Conservation (phyloP, 2,888 invertebrate genomes). For the Zaprionus lineosus region DNA sequence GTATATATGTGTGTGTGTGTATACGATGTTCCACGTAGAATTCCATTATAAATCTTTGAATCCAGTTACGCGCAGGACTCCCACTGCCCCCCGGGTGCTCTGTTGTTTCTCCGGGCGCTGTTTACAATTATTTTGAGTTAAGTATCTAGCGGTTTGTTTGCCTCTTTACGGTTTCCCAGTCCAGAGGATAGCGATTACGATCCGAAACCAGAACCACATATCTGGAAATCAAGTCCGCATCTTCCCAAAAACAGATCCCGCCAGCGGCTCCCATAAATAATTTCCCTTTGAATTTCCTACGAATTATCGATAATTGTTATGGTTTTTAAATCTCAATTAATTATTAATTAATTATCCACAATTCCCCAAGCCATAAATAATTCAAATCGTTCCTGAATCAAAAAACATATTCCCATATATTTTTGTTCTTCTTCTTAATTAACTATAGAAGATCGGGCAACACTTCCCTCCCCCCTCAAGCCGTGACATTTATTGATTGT, state of each 20-base stretch:
- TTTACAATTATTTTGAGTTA: slow-evolving; percentile 69
- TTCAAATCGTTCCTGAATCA: too few species aligned
- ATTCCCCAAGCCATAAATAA: neutral
- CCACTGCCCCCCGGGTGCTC: slow-evolving; percentile 26
- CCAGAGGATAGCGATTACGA: neutral
- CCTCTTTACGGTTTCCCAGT: too few species aligned
- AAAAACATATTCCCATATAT: too few species aligned
- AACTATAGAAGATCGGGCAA: too few species aligned
- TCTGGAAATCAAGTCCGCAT: too few species aligned
- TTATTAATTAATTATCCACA: slow-evolving; percentile 19
- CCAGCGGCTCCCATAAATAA: slow-evolving; percentile 37
- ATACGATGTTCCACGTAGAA: slow-evolving; percentile 8
- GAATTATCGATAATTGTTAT: slow-evolving; percentile 28
- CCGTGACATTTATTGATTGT: too few species aligned
- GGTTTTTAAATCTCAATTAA: slow-evolving; percentile 28
- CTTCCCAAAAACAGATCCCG: slow-evolving; percentile 5
- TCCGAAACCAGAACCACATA: neutral
- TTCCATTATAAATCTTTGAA: slow-evolving; percentile 60
- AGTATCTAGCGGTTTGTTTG: slow-evolving; percentile 48
- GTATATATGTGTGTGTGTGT: slow-evolving; percentile 7
- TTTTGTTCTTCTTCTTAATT: too few species aligned
- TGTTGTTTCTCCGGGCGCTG: slow-evolving; percentile 45
- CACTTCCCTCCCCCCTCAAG: too few species aligned
- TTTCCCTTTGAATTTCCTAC: slow-evolving; percentile 19
- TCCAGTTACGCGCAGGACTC: slow-evolving; percentile 65